Percentiles rank a stretch among this genome's conserved stretches.
Conservation (phyloP, 2,113 vertebrate species). For the Toxostoma redivivum region DNA sequence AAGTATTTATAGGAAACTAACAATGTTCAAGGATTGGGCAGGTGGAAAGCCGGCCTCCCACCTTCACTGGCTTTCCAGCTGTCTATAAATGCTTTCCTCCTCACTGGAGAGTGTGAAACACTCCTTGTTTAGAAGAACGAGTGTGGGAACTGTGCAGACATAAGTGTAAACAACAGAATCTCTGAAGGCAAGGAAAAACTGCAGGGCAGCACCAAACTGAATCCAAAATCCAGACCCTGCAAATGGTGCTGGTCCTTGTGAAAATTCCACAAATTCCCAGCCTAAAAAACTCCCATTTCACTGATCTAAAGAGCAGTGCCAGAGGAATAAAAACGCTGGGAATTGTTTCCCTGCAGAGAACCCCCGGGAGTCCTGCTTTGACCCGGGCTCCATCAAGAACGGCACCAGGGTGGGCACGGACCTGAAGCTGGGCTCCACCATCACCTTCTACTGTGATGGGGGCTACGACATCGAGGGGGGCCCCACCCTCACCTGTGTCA, state of each 20-base stretch:
- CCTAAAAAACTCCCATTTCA: not conserved
- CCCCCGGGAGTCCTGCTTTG: conserved; percentile 96
- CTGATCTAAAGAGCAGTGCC: rapidly evolving
- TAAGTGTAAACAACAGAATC: no score
- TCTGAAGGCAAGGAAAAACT: no score
- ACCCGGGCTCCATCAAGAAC: conserved; percentile 88
- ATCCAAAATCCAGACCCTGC: not conserved
- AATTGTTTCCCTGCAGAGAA: conserved; percentile 79
- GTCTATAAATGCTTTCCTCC: no score
- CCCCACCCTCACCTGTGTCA: conserved; percentile 87
- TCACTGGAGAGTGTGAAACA: no score
- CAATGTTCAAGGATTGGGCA: no score
- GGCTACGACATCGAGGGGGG: conserved; percentile 91
- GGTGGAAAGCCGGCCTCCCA: no score
- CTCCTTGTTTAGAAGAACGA: no score
- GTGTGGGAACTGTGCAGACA: no score
- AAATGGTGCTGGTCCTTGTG: rapidly evolving
- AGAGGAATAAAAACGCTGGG: not conserved
- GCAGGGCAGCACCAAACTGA: no score
- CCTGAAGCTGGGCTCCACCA: conserved; percentile 88
- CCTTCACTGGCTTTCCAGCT: no score
- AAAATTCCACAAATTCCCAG: not conserved
- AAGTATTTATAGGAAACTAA: no score
- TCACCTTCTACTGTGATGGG: conserved; percentile 92
- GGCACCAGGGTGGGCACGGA: conserved; percentile 87